A percentile compares a stretch with the other conserved stretches of the same genome.
These are phyloP conservation scores for Ophion slaviceki DNA, from an alignment of 2,888 invertebrate species.

Conservation along the genomic window DNA sequence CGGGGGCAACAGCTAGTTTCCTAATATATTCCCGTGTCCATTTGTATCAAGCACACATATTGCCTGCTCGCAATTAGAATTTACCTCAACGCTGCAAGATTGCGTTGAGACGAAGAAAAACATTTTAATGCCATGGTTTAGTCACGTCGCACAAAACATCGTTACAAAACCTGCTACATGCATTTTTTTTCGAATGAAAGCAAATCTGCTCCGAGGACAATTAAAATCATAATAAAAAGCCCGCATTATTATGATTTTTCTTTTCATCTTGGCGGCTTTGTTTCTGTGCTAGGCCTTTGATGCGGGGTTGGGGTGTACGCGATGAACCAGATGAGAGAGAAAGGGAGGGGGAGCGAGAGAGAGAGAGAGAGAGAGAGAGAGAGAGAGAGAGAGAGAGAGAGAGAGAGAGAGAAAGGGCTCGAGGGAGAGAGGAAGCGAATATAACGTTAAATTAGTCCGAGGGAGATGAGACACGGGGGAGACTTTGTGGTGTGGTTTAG, in stretches of 20 bases:
- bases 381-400: background rate
- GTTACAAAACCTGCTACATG: background rate
- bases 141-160: background rate
- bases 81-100: background rate
- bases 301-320: constrained; percentile 38
- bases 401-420: no score
- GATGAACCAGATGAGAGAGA: constrained; percentile 42
- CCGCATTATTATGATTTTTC: background rate
- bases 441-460: constrained; percentile 55
- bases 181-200: background rate
- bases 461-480: constrained; percentile 22
- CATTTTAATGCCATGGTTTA: background rate
- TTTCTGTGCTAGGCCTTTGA: constrained; percentile 27
- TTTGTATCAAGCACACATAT: no score
- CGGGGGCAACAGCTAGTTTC: no score
- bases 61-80: background rate
- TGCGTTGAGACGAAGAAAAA: background rate
- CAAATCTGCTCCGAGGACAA: constrained; percentile 16
- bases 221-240: constrained; percentile 29
- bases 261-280: constrained; percentile 3
- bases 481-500: constrained; percentile 54
- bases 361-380: background rate
- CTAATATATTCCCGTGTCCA: no score
- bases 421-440: background rate
- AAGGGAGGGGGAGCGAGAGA: background rate